These are phyloP conservation scores for Perdita meconis DNA, from an alignment of 2,888 invertebrate genomes.

Conservation along the genomic window DNA sequence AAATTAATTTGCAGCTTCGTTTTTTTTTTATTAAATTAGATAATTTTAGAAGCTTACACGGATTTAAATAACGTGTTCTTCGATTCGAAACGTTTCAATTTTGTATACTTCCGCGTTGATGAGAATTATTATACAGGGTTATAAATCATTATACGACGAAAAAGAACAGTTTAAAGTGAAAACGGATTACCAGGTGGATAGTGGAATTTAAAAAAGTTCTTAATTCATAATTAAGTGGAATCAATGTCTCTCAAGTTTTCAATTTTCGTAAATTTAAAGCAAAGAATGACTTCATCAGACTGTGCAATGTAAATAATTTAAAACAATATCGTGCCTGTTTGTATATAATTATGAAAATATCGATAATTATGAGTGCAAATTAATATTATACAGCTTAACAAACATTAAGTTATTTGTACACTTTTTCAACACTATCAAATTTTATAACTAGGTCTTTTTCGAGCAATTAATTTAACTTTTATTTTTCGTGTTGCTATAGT, in stretches of 20 bases:
- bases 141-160: not conserved
- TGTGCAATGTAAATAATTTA: too few species aligned
- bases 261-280: not conserved
- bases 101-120: not conserved
- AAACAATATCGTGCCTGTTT: too few species aligned
- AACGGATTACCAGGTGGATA: not conserved
- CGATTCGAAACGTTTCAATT: not conserved
- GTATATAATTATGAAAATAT: too few species aligned
- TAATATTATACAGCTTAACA: too few species aligned
- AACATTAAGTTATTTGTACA: not conserved
- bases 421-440: not conserved
- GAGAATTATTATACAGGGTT: not conserved
- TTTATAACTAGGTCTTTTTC: not conserved
- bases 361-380: too few species aligned
- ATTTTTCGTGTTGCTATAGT: too few species aligned
- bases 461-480: not conserved
- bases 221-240: not conserved
- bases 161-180: not conserved
- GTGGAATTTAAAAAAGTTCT: not conserved
- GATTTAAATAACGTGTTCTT: not conserved
- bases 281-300: not conserved
- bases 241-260: not conserved
- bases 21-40: slow-evolving; percentile 3
- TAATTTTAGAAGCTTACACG: too few species aligned
- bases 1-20: slow-evolving; percentile 7